Evolutionary conservation across 2,113 vertebrate genomes (phyloP).

Genomic region (Bubo scandiacus): DNA sequence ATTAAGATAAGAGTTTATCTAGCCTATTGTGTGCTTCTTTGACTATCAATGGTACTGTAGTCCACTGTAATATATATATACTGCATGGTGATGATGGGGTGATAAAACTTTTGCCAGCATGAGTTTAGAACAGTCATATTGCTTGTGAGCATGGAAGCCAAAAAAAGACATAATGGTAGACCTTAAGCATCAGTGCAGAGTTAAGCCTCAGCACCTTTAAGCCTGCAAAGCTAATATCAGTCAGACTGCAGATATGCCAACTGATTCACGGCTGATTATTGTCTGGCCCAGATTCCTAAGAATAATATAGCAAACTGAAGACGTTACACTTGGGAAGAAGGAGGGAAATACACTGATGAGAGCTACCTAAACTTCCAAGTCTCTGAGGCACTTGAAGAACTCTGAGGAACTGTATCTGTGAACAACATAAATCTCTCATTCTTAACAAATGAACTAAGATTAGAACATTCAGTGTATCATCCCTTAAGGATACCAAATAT

Average conservation of each 20-base stretch:
- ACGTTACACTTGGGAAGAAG: neutral
- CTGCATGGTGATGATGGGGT: neutral
- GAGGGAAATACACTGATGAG: neutral
- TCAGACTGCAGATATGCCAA: neutral
- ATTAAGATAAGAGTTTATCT: neutral
- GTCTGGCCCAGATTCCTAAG: neutral
- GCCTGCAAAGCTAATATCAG: neutral
- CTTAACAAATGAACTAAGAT: neutral
- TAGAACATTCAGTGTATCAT: neutral
- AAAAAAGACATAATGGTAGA: neutral
- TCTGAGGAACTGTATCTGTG: neutral
- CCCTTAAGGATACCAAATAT: neutral
- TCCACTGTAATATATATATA: neutral
- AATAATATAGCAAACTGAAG: neutral
- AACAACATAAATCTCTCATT: neutral
- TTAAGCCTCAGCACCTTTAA: neutral
- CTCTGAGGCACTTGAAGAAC: neutral
- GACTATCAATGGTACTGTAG: neutral
- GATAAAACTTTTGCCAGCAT: neutral
- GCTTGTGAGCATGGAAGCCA: neutral
- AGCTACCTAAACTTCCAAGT: neutral
- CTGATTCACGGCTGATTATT: neutral
- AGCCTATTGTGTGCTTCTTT: neutral
- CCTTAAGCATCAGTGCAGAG: neutral
- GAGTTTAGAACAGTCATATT: neutral